Evolutionary conservation across 30 jellyfish, hydroid and myxozoan species (phyloP).

Genomic region (Aurelia aurita complex sp. Pacific): DNA sequence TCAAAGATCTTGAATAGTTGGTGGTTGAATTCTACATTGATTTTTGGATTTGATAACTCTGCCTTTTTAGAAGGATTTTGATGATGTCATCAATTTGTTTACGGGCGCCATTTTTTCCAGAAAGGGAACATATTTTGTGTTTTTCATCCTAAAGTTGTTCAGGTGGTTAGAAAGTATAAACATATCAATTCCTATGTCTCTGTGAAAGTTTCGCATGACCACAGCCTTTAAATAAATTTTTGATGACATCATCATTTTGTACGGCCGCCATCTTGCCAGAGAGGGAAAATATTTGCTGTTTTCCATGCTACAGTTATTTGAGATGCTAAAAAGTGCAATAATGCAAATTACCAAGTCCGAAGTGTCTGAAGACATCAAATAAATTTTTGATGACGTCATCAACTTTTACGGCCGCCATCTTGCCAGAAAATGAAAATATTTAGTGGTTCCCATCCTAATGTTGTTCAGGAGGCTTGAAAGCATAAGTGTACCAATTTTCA

Average conservation of each 20-base stretch:
- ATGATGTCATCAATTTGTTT: not conserved
- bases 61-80: constrained; percentile 8
- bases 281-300: constrained; percentile 1
- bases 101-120: not conserved
- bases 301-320: constrained; percentile 19
- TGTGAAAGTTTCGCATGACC: constrained; percentile 2
- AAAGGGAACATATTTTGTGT: not conserved
- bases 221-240: not conserved
- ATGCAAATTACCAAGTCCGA: not conserved
- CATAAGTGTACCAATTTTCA: not conserved
- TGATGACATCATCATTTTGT: constrained; percentile 10
- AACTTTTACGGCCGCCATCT: not conserved
- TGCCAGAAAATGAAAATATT: no score
- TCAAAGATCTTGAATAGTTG: not conserved
- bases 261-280: constrained; percentile 33
- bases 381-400: constrained; percentile 20
- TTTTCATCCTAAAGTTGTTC: not conserved
- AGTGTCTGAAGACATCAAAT: not conserved
- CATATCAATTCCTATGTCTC: not conserved
- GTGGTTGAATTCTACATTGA: constrained; percentile 4
- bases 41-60: constrained; percentile 8
- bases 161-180: not conserved
- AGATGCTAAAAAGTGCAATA: not conserved
- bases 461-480: no score
- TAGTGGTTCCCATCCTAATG: no score